Base-by-base conservation (phyloP, 2,113 vertebrate species). In the Athene cunicularia region DNA sequence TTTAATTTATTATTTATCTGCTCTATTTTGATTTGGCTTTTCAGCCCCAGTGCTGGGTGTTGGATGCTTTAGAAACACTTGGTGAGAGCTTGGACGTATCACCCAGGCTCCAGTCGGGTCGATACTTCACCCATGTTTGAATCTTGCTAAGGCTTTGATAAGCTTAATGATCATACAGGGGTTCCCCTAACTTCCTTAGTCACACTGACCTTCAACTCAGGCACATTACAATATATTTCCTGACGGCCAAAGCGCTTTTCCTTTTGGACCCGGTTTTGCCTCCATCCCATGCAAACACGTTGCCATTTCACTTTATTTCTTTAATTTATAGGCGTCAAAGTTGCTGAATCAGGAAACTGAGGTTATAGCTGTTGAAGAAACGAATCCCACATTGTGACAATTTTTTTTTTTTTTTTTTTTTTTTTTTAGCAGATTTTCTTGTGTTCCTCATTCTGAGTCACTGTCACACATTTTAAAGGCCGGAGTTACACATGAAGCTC, bases 331-430 rank as follows among this genome's bases (percentile, higher is more conserved):
- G 91, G 87, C 95, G 95, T 96, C 93, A 94, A 97, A 98, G 95
- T 95, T 97, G 94, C 96, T 97, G 96, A 97, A 94, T 98, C 98
- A 98, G 98, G 97, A 98, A 98, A 97, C 97, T 93, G 97, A 98
- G 98, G 97, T 98, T 97, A 95, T 97, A 94, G 96, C 97, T 98
- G 84, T 91, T 97, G 91, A 98, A 98, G 97, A 98, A 98, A 97
- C 45, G 2, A 89, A 97, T 98, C 97, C 96, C 94, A 89, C 97
- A 73, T 95, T 64, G 91, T 96, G 94, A 97, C 86, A 92, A 96
- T 97, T 97, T 93, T 97, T 97, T 98, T 30, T 97, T 93, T 37
- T 97, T 97, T 97, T 93, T 97, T 97, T 98, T 30, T 97, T 93
- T 37, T 97, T 93, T 97, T 97, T 98, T 30, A 59, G 93, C 96